Conservation (phyloP, 2,888 invertebrate genomes). For the Leucoma salicis region DNA sequence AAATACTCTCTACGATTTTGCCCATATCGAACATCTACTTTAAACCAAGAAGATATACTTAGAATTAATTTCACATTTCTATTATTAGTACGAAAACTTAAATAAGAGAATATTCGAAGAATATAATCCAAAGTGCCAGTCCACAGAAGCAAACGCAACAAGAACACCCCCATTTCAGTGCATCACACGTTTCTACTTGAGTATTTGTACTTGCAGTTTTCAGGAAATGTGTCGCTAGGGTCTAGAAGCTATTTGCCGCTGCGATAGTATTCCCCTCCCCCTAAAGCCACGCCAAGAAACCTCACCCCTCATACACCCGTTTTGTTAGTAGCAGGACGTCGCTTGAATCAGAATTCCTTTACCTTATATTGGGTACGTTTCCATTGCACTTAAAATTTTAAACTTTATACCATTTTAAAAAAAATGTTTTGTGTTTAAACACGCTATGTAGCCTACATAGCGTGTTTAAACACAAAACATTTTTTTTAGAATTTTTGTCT, state of each 20-base stretch:
- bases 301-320: conserved; percentile 6
- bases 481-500: too few relatives aligned
- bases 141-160: neutral
- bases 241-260: conserved; percentile 31
- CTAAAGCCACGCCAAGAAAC: neutral
- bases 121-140: neutral
- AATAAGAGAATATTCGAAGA: neutral
- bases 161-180: conserved; percentile 5
- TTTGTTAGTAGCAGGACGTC: conserved; percentile 26
- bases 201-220: conserved; percentile 29
- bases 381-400: conserved; percentile 10
- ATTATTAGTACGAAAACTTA: too few relatives aligned
- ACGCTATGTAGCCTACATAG: too few relatives aligned
- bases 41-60: too few relatives aligned
- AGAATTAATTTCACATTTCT: too few relatives aligned
- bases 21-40: too few relatives aligned
- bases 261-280: conserved; percentile 1
- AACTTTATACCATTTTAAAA: too few relatives aligned
- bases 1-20: too few relatives aligned
- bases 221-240: conserved; percentile 28
- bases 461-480: too few relatives aligned
- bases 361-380: conserved; percentile 12
- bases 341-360: conserved; percentile 33
- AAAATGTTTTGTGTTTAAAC: too few relatives aligned
- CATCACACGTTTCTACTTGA: conserved; percentile 8